A percentile compares a stretch with the other conserved stretches of the same genome.
phyloP scores from a whole-genome alignment of 2,797 vertebrate genomes.

The Leptoclinus maculatus region DNA sequence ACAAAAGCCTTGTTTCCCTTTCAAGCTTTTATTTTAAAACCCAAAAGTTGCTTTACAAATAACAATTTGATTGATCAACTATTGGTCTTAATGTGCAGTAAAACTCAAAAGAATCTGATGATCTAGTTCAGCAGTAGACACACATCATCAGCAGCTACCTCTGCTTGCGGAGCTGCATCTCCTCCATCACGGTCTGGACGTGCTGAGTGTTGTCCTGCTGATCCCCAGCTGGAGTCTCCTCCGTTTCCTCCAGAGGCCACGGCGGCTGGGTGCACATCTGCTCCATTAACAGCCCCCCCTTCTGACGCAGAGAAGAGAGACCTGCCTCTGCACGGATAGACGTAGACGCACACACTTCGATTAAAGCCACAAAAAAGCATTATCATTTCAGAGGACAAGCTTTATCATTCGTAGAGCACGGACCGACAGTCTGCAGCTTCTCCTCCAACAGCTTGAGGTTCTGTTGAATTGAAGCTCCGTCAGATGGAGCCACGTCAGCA shows the following conservation, averaged over 20 bases:
- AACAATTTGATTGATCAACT: too few species aligned
- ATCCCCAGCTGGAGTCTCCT: slow-evolving; percentile 92
- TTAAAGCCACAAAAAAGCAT: background rate
- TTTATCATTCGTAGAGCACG: slow-evolving; percentile 51
- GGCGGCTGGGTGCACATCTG: slow-evolving; percentile 93
- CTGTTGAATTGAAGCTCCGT: slow-evolving; percentile 97
- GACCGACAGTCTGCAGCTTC: slow-evolving; percentile 97
- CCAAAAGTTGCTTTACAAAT: too few species aligned
- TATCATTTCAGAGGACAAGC: background rate
- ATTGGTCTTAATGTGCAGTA: too few species aligned
- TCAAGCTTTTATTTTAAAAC: too few species aligned
- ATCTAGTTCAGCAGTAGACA: background rate
- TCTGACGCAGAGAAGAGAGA: slow-evolving; percentile 92
- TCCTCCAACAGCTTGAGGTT: slow-evolving; percentile 98
- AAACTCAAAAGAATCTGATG: background rate
- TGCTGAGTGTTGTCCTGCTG: slow-evolving; percentile 95
- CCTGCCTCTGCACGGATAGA: slow-evolving; percentile 85
- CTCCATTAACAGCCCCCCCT: slow-evolving; percentile 93
- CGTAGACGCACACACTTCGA: background rate
- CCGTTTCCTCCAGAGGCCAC: slow-evolving; percentile 91
- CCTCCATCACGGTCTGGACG: slow-evolving; percentile 96
- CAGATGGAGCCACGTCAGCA: slow-evolving; percentile 95
- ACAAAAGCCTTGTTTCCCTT: too few species aligned
- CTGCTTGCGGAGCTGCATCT: slow-evolving; percentile 99
- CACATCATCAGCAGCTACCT: slow-evolving; percentile 60